Evolutionary conservation across 2,113 vertebrate genomes (phyloP), one percentile per base, ranked within the genome.

Genomic region (Microcebus griseorufus): DNA sequence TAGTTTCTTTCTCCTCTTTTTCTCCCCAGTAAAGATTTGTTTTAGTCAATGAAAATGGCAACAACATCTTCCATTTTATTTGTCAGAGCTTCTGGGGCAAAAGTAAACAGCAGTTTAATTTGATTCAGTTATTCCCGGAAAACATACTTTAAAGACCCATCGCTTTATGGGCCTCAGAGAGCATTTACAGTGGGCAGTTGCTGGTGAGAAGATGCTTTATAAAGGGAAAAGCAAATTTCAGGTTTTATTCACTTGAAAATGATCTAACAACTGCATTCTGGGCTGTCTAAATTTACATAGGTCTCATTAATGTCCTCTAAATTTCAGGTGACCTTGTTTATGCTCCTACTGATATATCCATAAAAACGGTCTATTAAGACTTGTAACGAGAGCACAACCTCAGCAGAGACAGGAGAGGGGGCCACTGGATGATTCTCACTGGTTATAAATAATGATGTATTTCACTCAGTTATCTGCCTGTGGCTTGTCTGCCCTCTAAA

Each of bases 21-120:
- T 79, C 37, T 76, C 76, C 64, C 37, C 48, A 48, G 91, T 79
- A 88, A 97, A 98, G 92, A 97, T 98, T 87, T 98, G 75, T 97
- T 99, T 98, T 97, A 97, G 96, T 95, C 95, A 92, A 98, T 98
- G 98, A 98, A 98, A 96, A 97, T 95, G 96, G 93, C 96, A 98
- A 93, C 90, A 90, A 70, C 67, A 87, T 90, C 96, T 97, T 97
- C 84, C 76, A 80, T 96, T 98, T 98, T 98, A 97, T 91, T 97
- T 89, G 85, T 92, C 83, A 45, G 75, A 48, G 93, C 75, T 89
- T 87, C 93, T 96, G 3, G 3, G 23, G 94, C 93, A 82, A 93
- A 98, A 97, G 64, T 48, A 98, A 97, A 89, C 14, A 92, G 86
- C 95, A 90, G 69, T 96, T 96, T 97, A 92, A 95, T 94, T 96